A percentile compares a stretch with the other conserved stretches of the same genome.
Evolutionary conservation across 2,888 invertebrate species (phyloP).

Genomic region (Melinaea marsaeus): DNA sequence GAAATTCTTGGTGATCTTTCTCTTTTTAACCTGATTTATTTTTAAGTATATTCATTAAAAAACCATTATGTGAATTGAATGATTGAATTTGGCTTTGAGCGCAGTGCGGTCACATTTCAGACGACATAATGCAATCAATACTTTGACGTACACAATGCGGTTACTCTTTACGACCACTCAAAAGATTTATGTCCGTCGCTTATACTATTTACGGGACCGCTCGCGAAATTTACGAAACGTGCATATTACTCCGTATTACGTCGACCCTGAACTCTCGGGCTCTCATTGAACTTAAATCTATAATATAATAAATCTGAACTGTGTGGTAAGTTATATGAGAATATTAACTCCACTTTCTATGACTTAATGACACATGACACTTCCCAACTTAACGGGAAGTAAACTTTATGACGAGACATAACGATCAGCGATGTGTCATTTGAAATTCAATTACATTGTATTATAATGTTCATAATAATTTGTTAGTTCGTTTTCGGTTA

Average conservation of each 20-base stretch:
- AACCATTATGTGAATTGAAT: slow-evolving; percentile 42
- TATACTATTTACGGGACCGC: slow-evolving; percentile 54
- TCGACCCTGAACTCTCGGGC: slow-evolving; percentile 47
- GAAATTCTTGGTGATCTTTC: slow-evolving; percentile 49
- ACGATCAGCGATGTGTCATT: slow-evolving; percentile 30
- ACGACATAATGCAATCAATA: slow-evolving; percentile 59
- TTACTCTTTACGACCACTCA: slow-evolving; percentile 52
- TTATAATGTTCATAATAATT: slow-evolving; percentile 31
- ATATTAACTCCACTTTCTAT: slow-evolving; percentile 3
- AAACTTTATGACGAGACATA: slow-evolving; percentile 29
- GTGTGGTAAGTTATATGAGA: neutral
- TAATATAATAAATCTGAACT: neutral
- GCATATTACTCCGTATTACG: slow-evolving; percentile 48
- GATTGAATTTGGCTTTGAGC: slow-evolving; percentile 49
- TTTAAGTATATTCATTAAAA: slow-evolving; percentile 41
- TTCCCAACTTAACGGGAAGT: neutral
- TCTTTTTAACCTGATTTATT: slow-evolving; percentile 26
- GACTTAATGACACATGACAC: neutral
- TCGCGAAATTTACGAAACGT: slow-evolving; percentile 63
- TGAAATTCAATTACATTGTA: slow-evolving; percentile 39
- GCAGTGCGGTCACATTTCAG: slow-evolving; percentile 48
- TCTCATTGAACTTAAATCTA: slow-evolving; percentile 11
- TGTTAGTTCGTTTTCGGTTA: slow-evolving; percentile 29
- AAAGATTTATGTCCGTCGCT: slow-evolving; percentile 56
- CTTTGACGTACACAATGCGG: slow-evolving; percentile 57